Evolutionary conservation across 2,888 invertebrate genomes (phyloP), one percentile per base, ranked within the genome.

Genomic region (Entomobrya multifasciata): DNA sequence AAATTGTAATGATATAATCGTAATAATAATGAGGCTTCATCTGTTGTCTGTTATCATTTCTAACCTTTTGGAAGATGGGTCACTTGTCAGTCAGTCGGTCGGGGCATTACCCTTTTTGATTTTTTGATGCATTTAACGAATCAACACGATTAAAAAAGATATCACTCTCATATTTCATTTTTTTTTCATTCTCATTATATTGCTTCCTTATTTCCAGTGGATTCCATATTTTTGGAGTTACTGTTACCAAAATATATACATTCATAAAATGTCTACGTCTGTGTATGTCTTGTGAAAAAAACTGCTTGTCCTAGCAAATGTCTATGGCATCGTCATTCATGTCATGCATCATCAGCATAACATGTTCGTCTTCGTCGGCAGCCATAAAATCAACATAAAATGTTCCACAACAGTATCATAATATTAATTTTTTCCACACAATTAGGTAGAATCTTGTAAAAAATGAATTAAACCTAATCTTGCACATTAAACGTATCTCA

Each of bases 81-180:
- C 85, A 85, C 82, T 82, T 81, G 87, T 82, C 81, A 82, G 87
- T 87, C 87, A 82, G 87, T 87, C 87, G 87, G 87, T 87, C 81
- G 87, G 87, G 87, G 87, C 87, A 87, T 87, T 87, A 87, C 76
- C 87, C 87, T 85, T 85, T 85, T 74, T 77, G 55, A 78, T 84
- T 80, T 80, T 84, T 76, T 79, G 78, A 79, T 85, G 85, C 85
- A 85, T 79, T 79, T 85, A 72, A 85, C 62, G 72, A 84, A 70
- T 67, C 77, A 84, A 70, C 67, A 57, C 67, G 67, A 78, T 65
- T 52, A 70, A 20, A n/a, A 27, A 62, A 27, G 44, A 30, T 41
- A 36, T 36, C 36, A 6, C n/a, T 55, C 57, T 62, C 44, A 74
- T 79, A 47, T 52, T 17, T 60, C 60, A 55, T n/a, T 52, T 17